Evolutionary conservation across 2,888 invertebrate genomes (phyloP), one percentile per base, ranked within the genome.

Genomic region (Acanthosepion pharaonis): DNA sequence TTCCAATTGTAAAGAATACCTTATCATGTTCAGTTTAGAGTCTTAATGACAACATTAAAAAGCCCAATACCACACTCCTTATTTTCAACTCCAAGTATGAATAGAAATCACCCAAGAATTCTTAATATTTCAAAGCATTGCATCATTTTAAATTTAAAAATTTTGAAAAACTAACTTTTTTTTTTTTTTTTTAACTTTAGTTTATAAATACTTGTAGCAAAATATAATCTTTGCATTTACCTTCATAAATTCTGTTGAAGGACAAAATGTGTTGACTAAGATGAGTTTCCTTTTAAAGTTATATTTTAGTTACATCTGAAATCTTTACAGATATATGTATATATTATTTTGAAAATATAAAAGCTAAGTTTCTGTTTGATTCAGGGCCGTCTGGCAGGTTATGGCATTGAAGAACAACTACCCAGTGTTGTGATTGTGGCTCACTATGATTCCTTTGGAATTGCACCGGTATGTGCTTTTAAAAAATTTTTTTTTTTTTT

Each of bases 361-460:
- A 78, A 78, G 11, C n/a, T 33, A n/a, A 78, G n/a, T 78, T 78
- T 11, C 11, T 78, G n/a, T 95, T 64, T 48, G 92, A 95, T 95
- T 28, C 96, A 97, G 97, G 97, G 97, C 51, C 97, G 97, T 92
- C 95, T 97, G 95, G 98, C 98, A 20, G 99, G 99, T 0, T 98
- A 98, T 95, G 98, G 98, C 49, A 98, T 98, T 91, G 98, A 98
- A 95, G 98, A 98, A 96, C 98, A 98, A 94, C 98, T 98, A 5
- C 99, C 99, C 94, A 98, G 99, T 20, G 98, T 99, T 95, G 98
- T 99, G 5, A 98, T 99, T 94, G 98, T 99, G 9, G 99, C 99
- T 0, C 99, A 99, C 98, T 99, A 99, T 96, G 99, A 99, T 97
- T 98, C 99, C 42, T 98, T 98, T 96, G 99, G 99, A 94, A 98